phyloP scores from a whole-genome alignment of 1,140 invertebrate genomes.

The Sipha flava region DNA sequence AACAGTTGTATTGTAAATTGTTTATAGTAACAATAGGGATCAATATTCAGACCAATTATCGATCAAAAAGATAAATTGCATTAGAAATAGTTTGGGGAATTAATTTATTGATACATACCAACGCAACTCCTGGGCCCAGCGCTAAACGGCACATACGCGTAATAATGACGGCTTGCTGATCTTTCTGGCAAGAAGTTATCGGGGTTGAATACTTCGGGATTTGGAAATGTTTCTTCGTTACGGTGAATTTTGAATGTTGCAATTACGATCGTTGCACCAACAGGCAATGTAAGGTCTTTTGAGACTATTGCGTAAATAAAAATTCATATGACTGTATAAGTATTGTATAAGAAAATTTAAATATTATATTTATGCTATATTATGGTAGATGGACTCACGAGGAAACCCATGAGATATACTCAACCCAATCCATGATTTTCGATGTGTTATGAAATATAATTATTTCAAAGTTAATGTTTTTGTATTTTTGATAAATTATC shows the following conservation, averaged over 20 bases:
- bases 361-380: too few species aligned
- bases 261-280: slow-evolving; percentile 56
- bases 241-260: slow-evolving; percentile 60
- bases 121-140: slow-evolving; percentile 78
- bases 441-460: too few species aligned
- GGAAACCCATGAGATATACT: too few species aligned
- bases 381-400: too few species aligned
- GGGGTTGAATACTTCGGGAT: slow-evolving; percentile 72
- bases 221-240: slow-evolving; percentile 59
- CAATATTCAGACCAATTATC: too few species aligned
- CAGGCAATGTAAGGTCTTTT: slow-evolving; percentile 52
- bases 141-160: slow-evolving; percentile 77
- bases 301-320: slow-evolving; percentile 43
- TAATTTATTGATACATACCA: slow-evolving; percentile 48
- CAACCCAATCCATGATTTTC: too few species aligned
- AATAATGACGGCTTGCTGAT: slow-evolving; percentile 64
- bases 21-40: too few species aligned
- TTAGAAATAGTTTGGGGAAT: background rate
- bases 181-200: slow-evolving; percentile 77
- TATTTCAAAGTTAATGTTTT: too few species aligned
- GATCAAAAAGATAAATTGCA: too few species aligned
- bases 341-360: too few species aligned
- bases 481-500: too few species aligned
- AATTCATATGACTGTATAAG: background rate
- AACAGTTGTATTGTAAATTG: too few species aligned